Base-by-base conservation (phyloP, 1,140 invertebrate species). In the Drosophila simulans region DNA sequence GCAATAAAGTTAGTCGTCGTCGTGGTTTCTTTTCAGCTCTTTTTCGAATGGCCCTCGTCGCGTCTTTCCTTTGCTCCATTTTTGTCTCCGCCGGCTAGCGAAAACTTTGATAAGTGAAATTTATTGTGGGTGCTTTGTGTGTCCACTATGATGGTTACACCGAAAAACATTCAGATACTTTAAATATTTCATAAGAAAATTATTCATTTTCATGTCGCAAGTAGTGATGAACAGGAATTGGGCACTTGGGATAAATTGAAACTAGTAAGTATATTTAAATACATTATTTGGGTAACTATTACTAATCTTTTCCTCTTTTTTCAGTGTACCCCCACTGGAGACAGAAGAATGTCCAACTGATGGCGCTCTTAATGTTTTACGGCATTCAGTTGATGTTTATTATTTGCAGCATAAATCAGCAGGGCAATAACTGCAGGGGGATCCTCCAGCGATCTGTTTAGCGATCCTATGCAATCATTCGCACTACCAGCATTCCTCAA, bases 31-130 rank as follows among this genome's bases (percentile, higher is more conserved):
- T 57, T 70, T 70, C 65, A 55, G 51, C 52, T 48, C 17, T 54
- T 56, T 68, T 55, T 51, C 60, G 58, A 68, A 68, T 65, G 59
- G 55, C 22, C 56, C 70, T 70, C 56, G 42, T 56, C 49, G 53
- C 39, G 39, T 42, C n/a, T 77, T 78, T 71, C 43, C 55, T 45
- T 27, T 66, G 69, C 52, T 49, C 49, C 69, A 82, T 59, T 83
- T 83, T 83, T 76, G 73, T 75, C 70, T 76, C 49, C 46, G 53
- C 37, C 54, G 66, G 65, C 66, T 69, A 64, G 70, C 63, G 71
- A 83, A 86, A 86, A 88, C 83, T 86, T 86, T 88, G 82, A 86
- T 86, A 86, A 86, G 78, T 88, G 83, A 88, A 86, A 86, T 86
- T 88, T 86, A 86, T 85, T 76, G 82, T 86, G 78, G 82, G 64